Evolutionary conservation across 2,888 invertebrate genomes (phyloP), one percentile per base, ranked within the genome.

Genomic region (Callinectes sapidus): DNA sequence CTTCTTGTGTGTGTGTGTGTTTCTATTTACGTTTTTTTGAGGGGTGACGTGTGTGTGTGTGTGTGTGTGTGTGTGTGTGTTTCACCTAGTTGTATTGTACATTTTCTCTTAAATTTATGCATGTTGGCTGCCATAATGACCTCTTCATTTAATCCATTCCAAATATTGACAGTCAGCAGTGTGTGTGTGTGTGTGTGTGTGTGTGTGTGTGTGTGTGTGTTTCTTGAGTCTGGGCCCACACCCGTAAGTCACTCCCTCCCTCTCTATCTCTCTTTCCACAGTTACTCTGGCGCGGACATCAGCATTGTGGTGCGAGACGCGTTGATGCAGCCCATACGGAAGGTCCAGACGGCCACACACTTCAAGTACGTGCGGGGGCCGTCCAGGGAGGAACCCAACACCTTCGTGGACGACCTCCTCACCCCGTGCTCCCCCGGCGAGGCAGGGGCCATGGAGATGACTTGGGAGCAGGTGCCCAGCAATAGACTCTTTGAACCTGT

Each of bases 231-330:
- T n/a, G n/a, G n/a, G n/a, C n/a, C n/a, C n/a, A n/a, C n/a, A n/a
- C n/a, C n/a, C n/a, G n/a, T n/a, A n/a, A n/a, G n/a, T n/a, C n/a
- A n/a, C n/a, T n/a, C n/a, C n/a, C 39, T 39, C 39, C 39, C 39
- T 39, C 39, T 39, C 39, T 39, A 3, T 39, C 39, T 39, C 39
- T 5, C 39, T 39, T 39, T 5, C 39, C 39, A 5, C 71, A 94
- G 98, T 2, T 99, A 98, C 96, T 99, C 99, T 10, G 99, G 99
- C 95, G 99, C 99, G 95, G 99, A 99, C 96, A 99, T 99, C 95
- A 98, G 98, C 95, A 98, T 99, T 96, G 98, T 99, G 39, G 99
- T 99, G 2, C 97, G 99, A 92, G 99, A 99, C 96, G 99, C 99
- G 0, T 96, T 99, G 87, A 99, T 99, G 99, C 99, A 99, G 95